A percentile compares a stretch with the other conserved stretches of the same genome.
Evolutionary conservation across 53 echinoderm and acorn worm genomes (phyloP).

Genomic region (Holothuria scabra): DNA sequence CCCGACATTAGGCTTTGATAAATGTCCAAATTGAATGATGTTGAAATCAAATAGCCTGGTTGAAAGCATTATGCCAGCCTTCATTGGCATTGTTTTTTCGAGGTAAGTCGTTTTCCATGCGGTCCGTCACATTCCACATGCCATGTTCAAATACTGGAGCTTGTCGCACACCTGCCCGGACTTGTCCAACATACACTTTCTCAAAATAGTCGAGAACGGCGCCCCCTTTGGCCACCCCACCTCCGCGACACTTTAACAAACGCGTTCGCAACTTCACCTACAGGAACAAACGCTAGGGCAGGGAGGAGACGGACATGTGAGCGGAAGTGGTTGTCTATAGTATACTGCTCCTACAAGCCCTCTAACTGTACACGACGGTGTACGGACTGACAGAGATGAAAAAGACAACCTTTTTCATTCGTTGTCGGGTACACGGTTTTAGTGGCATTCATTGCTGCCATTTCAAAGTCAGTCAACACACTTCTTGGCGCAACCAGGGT

Average conservation of each 20-base stretch:
- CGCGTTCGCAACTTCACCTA: background rate
- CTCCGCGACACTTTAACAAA: background rate
- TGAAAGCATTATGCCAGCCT: conserved; percentile 22
- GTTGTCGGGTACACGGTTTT: background rate
- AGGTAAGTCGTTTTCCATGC: conserved; percentile 21
- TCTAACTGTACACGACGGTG: background rate
- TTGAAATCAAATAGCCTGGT: background rate
- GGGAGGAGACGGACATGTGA: conserved; percentile 15
- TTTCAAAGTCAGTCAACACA: conserved; percentile 4
- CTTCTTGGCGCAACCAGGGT: background rate
- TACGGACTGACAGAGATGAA: conserved; percentile 10
- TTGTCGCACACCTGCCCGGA: conserved; percentile 4
- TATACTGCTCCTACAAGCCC: conserved; percentile 1
- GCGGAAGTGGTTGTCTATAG: background rate
- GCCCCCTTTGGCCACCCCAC: no score
- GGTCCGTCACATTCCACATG: conserved; percentile 1
- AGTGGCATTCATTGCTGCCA: background rate
- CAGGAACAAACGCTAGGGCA: conserved; percentile 14
- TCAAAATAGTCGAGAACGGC: conserved; percentile 2
- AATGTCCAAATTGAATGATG: conserved; percentile 1
- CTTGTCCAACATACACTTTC: background rate
- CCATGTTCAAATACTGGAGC: background rate
- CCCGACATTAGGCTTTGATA: background rate
- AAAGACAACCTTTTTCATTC: conserved; percentile 8
- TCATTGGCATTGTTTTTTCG: conserved; percentile 14